A percentile compares a stretch with the other conserved stretches of the same genome.
These are phyloP conservation scores for Drosophila repletoides DNA, from an alignment of 1,140 invertebrate genomes.

Conservation along the genomic window DNA sequence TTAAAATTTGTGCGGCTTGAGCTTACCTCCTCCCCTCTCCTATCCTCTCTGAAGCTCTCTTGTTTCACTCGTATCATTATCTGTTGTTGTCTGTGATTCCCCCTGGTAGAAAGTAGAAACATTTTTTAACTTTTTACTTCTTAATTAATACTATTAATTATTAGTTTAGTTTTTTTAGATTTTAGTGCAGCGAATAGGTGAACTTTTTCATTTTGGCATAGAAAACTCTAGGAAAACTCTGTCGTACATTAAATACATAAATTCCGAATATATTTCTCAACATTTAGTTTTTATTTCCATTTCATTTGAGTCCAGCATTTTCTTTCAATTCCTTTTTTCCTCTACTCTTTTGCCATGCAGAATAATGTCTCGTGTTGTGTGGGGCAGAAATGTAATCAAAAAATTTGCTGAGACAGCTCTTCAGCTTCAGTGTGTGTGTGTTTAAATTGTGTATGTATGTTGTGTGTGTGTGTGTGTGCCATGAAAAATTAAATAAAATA, in stretches of 20 bases:
- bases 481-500: constrained; percentile 43
- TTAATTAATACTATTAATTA: too few relatives aligned
- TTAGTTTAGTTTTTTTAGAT: too few relatives aligned
- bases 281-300: neutral
- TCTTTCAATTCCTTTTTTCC: neutral
- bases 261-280: too few relatives aligned
- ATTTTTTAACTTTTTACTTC: too few relatives aligned
- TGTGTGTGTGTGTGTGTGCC: constrained; percentile 18
- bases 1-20: constrained; percentile 68
- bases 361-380: neutral
- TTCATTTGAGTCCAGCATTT: neutral
- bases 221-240: too few relatives aligned
- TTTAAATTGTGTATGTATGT: constrained; percentile 41
- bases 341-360: neutral
- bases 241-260: too few relatives aligned
- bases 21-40: neutral
- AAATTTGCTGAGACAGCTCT: constrained; percentile 11
- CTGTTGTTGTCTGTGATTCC: constrained; percentile 27
- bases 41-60: neutral
- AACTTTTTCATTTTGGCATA: too few relatives aligned
- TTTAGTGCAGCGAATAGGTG: too few relatives aligned
- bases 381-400: constrained; percentile 4
- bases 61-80: neutral
- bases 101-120: constrained; percentile 12
- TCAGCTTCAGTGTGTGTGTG: constrained; percentile 4